A percentile compares a stretch with the other conserved stretches of the same genome.
Conservation (phyloP, 2,113 vertebrate species). For the Carassius gibelio region DNA sequence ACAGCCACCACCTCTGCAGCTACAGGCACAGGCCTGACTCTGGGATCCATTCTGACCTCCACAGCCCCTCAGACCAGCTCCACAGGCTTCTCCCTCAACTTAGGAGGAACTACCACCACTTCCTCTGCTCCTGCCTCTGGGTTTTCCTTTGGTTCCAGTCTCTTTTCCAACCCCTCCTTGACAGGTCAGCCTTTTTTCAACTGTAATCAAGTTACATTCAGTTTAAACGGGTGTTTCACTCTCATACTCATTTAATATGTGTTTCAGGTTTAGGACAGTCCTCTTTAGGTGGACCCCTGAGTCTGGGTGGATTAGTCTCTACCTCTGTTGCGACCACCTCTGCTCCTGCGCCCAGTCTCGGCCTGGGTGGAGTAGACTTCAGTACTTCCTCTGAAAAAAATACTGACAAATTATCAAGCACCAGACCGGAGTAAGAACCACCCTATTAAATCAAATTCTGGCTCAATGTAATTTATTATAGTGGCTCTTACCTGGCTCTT, state of each 20-base stretch:
- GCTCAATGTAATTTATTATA: background rate
- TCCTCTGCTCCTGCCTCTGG: slow-evolving; percentile 77
- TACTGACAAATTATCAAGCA: slow-evolving; percentile 85
- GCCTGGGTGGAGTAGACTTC: slow-evolving; percentile 95
- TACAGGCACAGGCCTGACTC: slow-evolving; percentile 78
- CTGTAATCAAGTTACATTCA: background rate
- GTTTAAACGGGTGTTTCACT: background rate
- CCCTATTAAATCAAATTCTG: background rate
- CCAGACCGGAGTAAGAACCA: slow-evolving; percentile 87
- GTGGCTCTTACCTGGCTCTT: background rate
- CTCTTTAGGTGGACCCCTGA: slow-evolving; percentile 76
- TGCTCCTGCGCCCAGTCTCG: slow-evolving; percentile 79
- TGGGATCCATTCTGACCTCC: slow-evolving; percentile 87
- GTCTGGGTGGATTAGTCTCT: slow-evolving; percentile 81
- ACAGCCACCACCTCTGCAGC: slow-evolving; percentile 80
- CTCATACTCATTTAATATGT: background rate
- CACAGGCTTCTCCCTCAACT: slow-evolving; percentile 83
- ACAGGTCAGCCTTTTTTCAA: slow-evolving; percentile 73
- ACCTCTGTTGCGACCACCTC: slow-evolving; percentile 73
- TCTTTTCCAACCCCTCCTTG: slow-evolving; percentile 81
- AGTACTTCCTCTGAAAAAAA: slow-evolving; percentile 94
- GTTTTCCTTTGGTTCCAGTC: slow-evolving; percentile 81
- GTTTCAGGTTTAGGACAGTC: slow-evolving; percentile 73
- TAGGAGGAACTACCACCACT: slow-evolving; percentile 74
- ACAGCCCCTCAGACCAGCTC: slow-evolving; percentile 81